phyloP scores from a whole-genome alignment of 2,113 vertebrate species.

The Cygnus buccinator region DNA sequence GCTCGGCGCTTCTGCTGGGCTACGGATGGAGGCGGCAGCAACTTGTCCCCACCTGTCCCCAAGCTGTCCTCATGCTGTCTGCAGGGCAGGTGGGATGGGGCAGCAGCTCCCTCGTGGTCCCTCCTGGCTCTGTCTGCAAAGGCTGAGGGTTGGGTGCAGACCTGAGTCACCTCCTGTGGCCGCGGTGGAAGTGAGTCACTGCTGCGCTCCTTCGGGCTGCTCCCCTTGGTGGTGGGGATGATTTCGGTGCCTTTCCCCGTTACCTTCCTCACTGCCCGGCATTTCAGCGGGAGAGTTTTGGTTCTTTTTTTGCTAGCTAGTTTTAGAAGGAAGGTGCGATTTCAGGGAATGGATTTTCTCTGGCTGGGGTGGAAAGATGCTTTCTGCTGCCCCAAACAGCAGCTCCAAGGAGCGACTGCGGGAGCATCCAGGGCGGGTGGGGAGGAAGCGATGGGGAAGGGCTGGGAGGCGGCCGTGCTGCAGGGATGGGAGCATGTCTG shows the following conservation, averaged over 20 bases:
- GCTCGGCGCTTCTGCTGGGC: not conserved
- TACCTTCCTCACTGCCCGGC: not conserved
- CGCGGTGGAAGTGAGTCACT: not conserved
- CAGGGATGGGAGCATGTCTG: not conserved
- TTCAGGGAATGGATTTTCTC: not conserved
- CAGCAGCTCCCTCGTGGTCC: not conserved
- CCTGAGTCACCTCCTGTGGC: not conserved
- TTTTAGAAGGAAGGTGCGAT: not conserved
- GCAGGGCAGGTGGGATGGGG: not conserved
- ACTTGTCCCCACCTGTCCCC: not conserved
- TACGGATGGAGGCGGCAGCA: not conserved
- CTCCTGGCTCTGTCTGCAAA: not conserved
- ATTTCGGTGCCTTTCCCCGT: not conserved
- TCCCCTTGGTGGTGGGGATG: not conserved
- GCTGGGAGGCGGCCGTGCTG: not conserved
- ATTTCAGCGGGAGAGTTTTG: fast-evolving
- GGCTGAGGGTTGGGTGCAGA: not conserved
- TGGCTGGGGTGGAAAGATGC: not conserved
- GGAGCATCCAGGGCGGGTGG: not conserved
- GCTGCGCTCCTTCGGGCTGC: not conserved
- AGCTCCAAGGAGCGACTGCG: not conserved
- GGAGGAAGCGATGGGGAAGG: not conserved
- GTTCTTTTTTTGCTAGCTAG: not conserved
- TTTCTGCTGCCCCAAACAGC: not conserved
- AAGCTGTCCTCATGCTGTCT: not conserved